Base-by-base conservation (phyloP, 35 echinoderm and acorn worm species). In the Holothuria glaberrima region DNA sequence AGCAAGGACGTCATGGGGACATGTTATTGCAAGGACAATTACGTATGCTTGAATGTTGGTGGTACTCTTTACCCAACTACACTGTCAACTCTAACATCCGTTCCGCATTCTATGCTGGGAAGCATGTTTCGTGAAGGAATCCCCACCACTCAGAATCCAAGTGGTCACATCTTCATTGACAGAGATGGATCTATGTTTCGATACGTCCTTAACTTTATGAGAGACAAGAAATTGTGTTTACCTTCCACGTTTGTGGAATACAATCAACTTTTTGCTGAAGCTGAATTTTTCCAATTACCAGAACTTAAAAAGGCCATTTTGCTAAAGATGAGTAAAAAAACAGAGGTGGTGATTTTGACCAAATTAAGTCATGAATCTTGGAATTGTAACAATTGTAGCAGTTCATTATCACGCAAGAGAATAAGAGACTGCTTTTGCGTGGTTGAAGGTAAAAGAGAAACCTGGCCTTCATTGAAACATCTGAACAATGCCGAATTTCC, bases 1-100 rank as follows among this genome's bases (percentile, higher is more conserved):
- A 9, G 50, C 50, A 54, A 14, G 0, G 50, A 54, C 50, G 7
- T 7, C 2, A 41, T 41, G 36, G 36, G 7, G 7, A 4, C 7
- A 4, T 2, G 36, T 41, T 2, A 41, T 54, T 2, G 50, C 50
- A 54, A 14, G 0, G 50, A 54, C 50, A 54, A 14, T 54, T 54
- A 54, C 50, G n/a, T 91, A n/a, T 58, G 78, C 30, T 46, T 91
- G 20, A 91, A 91, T 86, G 78, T 84, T 73, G 76, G 83, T 44
- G 86, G 86, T 28, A 45, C 58, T 28, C 7, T 81, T 10, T 88
- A 92, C 74, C 54, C 58, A 30, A 69, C 86, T 6, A 88, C 83
- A 33, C 41, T 10, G 28, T 52, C 28, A n/a, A 88, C 86, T 21
- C 69, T 93, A 22, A 25, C 85, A 0, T 21, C 61, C 16, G 21